phyloP scores from a whole-genome alignment of 2,113 vertebrate species.

The Mesitornis unicolor region DNA sequence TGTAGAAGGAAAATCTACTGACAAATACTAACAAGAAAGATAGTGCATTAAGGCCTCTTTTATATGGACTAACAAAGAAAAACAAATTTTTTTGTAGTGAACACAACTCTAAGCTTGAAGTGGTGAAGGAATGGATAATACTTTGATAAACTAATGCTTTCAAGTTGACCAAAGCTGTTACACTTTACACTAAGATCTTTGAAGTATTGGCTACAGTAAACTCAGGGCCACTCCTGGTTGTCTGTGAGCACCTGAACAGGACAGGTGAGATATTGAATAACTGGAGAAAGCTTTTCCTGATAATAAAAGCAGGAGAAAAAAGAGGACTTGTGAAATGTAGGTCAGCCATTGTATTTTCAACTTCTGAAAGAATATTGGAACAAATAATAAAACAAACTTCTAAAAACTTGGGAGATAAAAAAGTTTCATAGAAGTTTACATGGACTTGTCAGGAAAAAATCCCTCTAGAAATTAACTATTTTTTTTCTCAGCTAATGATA shows the following conservation, averaged over 20 bases:
- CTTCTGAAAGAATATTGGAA: no score
- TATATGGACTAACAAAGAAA: not conserved
- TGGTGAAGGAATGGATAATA: not conserved
- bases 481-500: not conserved
- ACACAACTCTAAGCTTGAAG: not conserved
- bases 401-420: not conserved
- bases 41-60: not conserved
- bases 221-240: not conserved
- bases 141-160: not conserved
- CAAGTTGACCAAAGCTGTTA: accelerated
- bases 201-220: not conserved
- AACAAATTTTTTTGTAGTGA: not conserved
- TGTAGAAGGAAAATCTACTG: not conserved
- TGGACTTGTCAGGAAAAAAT: not conserved
- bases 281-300: not conserved
- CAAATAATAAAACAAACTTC: no score
- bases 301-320: not conserved
- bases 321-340: not conserved
- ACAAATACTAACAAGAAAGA: not conserved
- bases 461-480: not conserved
- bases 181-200: not conserved
- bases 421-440: not conserved
- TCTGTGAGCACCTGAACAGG: not conserved
- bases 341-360: no score
- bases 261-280: not conserved